Evolutionary conservation across 2,888 invertebrate genomes (phyloP).

Genomic region (Coremacera marginata): DNA sequence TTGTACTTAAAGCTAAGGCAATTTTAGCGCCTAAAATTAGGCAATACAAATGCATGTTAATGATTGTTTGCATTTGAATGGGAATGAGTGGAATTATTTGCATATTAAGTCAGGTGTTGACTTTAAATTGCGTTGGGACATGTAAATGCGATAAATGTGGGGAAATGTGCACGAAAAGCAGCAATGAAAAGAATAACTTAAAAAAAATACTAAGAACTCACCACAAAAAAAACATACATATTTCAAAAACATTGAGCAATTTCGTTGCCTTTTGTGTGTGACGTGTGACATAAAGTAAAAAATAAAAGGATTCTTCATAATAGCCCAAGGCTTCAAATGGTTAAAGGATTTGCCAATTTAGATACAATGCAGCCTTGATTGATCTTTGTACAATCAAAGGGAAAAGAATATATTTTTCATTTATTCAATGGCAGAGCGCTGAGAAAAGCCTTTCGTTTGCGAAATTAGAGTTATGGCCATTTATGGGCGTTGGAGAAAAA

Average conservation of each 20-base stretch:
- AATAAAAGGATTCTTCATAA: neutral
- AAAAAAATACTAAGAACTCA: neutral
- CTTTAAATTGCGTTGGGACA: neutral
- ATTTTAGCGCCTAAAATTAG: neutral
- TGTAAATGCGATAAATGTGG: neutral
- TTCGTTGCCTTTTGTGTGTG: too few species aligned
- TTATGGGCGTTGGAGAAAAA: conserved; percentile 26
- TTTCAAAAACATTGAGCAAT: too few species aligned
- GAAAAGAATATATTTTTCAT: too few species aligned
- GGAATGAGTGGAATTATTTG: neutral
- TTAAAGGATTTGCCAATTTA: neutral
- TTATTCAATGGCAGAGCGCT: too few species aligned
- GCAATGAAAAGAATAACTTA: neutral
- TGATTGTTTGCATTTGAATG: neutral
- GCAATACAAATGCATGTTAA: conserved; percentile 6
- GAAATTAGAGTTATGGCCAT: neutral
- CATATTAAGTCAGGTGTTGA: conserved; percentile 3
- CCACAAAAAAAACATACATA: too few species aligned
- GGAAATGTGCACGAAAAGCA: neutral
- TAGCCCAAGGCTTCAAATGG: neutral
- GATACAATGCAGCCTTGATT: neutral
- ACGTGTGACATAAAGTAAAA: too few species aligned
- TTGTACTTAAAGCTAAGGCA: neutral
- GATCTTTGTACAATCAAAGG: too few species aligned
- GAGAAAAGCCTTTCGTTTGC: too few species aligned